Evolutionary conservation across 2,113 vertebrate genomes (phyloP).

Genomic region (Engraulis encrasicolus): DNA sequence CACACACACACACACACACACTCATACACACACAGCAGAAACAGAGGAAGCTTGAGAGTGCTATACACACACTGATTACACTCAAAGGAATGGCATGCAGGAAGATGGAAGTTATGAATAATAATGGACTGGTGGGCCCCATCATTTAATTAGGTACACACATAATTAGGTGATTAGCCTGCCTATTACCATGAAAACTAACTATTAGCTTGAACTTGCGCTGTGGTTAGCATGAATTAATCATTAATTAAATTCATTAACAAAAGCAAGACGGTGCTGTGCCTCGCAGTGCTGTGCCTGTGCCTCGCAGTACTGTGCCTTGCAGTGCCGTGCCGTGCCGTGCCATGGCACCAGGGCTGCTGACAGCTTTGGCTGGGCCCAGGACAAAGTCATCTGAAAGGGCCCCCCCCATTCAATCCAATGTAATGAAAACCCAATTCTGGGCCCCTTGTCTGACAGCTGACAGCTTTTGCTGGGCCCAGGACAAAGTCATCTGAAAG

Average conservation of each 20-base stretch:
- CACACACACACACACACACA: too few relatives aligned
- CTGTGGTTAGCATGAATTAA: slow-evolving; percentile 6
- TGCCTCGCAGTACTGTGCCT: too few relatives aligned
- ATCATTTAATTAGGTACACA: slow-evolving; percentile 20
- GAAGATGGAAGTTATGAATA: slow-evolving; percentile 5
- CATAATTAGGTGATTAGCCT: slow-evolving; percentile 18
- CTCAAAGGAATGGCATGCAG: neutral
- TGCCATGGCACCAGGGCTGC: too few relatives aligned
- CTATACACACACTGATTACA: neutral
- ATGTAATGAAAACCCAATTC: too few relatives aligned
- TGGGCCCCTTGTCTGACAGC: too few relatives aligned
- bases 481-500: too few relatives aligned
- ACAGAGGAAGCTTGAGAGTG: neutral
- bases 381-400: too few relatives aligned
- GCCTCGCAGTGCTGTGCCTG: neutral
- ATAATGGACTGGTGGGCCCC: neutral
- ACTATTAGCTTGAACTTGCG: neutral
- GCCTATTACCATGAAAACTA: slow-evolving; percentile 18
- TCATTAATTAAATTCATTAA: slow-evolving; percentile 21
- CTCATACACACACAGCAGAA: too few relatives aligned
- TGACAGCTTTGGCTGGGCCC: too few relatives aligned
- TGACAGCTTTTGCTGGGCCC: too few relatives aligned
- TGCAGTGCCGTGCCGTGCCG: too few relatives aligned
- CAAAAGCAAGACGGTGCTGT: neutral
- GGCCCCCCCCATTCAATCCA: too few relatives aligned